phyloP scores from a whole-genome alignment of 1,140 invertebrate species.

The Belonocnema kinseyi region DNA sequence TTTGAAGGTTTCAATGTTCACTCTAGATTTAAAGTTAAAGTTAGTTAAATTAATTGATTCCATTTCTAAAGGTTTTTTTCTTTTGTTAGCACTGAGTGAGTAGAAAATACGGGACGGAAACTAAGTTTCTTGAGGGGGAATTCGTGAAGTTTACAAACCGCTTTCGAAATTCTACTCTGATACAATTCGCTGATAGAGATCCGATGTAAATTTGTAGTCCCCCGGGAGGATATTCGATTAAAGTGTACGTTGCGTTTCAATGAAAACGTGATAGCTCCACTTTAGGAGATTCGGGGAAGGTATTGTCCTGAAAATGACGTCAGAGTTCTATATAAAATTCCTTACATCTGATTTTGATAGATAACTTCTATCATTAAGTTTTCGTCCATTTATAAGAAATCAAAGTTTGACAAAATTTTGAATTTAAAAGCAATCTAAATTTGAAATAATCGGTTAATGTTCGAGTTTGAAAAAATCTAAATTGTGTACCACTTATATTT shows the following conservation, averaged over 20 bases:
- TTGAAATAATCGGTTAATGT: too few species aligned
- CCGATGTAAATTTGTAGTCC: conserved; percentile 14
- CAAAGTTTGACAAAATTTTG: too few species aligned
- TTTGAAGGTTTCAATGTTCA: too few species aligned
- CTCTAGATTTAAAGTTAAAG: too few species aligned
- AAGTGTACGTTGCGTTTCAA: not conserved
- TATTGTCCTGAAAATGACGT: conserved; percentile 12
- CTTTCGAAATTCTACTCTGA: not conserved
- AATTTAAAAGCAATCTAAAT: too few species aligned
- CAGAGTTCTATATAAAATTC: not conserved
- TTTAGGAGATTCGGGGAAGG: not conserved
- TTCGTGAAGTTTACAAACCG: too few species aligned
- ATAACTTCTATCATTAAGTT: too few species aligned
- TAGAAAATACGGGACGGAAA: too few species aligned
- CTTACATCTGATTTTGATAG: not conserved
- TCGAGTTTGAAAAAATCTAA: too few species aligned
- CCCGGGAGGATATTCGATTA: conserved; percentile 23
- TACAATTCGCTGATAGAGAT: conserved; percentile 15
- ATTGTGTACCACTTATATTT: too few species aligned
- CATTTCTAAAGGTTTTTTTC: not conserved
- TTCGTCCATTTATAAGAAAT: too few species aligned
- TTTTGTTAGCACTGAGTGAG: not conserved
- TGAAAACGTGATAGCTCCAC: conserved; percentile 22
- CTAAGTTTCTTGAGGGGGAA: too few species aligned
- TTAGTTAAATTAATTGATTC: not conserved